Evolutionary conservation across 2,888 invertebrate species (phyloP).

Genomic region (Ectropis crepuscularia): DNA sequence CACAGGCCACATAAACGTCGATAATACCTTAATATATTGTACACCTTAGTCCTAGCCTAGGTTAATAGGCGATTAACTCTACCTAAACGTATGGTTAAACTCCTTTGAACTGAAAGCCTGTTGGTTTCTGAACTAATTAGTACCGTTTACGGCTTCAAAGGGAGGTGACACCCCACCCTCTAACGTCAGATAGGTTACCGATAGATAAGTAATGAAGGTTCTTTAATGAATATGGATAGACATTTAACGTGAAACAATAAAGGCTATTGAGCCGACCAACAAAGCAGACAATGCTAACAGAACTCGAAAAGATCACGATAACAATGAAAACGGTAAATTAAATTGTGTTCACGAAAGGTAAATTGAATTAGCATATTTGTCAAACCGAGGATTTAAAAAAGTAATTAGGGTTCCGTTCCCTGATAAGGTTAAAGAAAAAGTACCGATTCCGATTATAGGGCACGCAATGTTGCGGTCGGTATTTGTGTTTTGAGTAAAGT

Average conservation of each 20-base stretch:
- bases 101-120: slow-evolving; percentile 57
- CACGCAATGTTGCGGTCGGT: too few species aligned
- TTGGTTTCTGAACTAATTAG: slow-evolving; percentile 62
- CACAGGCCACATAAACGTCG: neutral
- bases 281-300: slow-evolving; percentile 17
- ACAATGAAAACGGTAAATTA: slow-evolving; percentile 18
- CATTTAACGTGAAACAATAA: slow-evolving; percentile 24
- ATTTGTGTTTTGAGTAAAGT: too few species aligned
- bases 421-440: too few species aligned
- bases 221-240: slow-evolving; percentile 28
- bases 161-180: slow-evolving; percentile 23
- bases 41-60: slow-evolving; percentile 33
- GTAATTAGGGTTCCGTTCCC: too few species aligned
- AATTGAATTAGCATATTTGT: slow-evolving; percentile 20
- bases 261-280: slow-evolving; percentile 18
- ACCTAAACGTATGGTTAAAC: slow-evolving; percentile 49
- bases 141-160: slow-evolving; percentile 53
- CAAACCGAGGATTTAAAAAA: slow-evolving; percentile 2
- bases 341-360: slow-evolving; percentile 19
- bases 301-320: slow-evolving; percentile 28
- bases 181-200: slow-evolving; percentile 26
- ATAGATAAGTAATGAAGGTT: slow-evolving; percentile 28
- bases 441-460: too few species aligned
- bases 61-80: slow-evolving; percentile 28
- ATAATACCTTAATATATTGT: slow-evolving; percentile 3